These are phyloP conservation scores for Dreissena polymorpha DNA, from an alignment of 1,140 invertebrate species.

Conservation along the genomic window DNA sequence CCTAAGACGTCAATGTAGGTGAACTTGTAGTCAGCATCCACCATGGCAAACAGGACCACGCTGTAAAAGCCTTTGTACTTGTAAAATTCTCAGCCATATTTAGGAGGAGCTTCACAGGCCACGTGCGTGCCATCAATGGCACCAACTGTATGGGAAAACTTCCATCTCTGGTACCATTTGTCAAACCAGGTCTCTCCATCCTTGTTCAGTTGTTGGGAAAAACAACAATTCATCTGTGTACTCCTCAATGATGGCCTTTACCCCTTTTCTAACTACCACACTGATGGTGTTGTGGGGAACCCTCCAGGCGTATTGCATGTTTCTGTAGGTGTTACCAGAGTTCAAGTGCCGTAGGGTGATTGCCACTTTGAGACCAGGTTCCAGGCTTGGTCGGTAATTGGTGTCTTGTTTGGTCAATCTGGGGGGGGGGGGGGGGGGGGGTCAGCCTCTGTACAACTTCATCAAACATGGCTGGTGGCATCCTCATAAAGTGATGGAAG, in stretches of 20 bases:
- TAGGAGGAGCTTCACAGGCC: constrained; percentile 25
- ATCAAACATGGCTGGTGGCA: constrained; percentile 59
- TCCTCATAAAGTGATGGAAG: constrained; percentile 57
- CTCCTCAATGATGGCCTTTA: constrained; percentile 50
- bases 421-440: constrained; percentile 24
- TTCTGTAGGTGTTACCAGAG: constrained; percentile 32
- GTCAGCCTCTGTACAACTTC: constrained; percentile 36
- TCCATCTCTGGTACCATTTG: constrained; percentile 42
- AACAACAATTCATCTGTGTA: constrained; percentile 48
- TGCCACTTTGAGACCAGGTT: constrained; percentile 54
- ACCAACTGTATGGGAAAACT: constrained; percentile 50
- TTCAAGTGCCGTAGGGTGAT: constrained; percentile 43
- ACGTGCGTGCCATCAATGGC: constrained; percentile 57
- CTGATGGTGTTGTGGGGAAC: constrained; percentile 58
- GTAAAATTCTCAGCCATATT: constrained; percentile 72
- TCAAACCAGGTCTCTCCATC: constrained; percentile 48
- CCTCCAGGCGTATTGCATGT: constrained; percentile 25
- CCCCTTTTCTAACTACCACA: constrained; percentile 43
- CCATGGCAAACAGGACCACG: constrained; percentile 28
- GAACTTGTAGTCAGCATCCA: constrained; percentile 48
- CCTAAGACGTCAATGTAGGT: constrained; percentile 33
- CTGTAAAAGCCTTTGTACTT: constrained; percentile 76
- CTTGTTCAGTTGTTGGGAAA: constrained; percentile 51
- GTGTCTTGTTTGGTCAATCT: constrained; percentile 48
- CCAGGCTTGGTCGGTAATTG: constrained; percentile 30